phyloP scores from a whole-genome alignment of 1,140 invertebrate species.

The Diachasmimorpha longicaudata region DNA sequence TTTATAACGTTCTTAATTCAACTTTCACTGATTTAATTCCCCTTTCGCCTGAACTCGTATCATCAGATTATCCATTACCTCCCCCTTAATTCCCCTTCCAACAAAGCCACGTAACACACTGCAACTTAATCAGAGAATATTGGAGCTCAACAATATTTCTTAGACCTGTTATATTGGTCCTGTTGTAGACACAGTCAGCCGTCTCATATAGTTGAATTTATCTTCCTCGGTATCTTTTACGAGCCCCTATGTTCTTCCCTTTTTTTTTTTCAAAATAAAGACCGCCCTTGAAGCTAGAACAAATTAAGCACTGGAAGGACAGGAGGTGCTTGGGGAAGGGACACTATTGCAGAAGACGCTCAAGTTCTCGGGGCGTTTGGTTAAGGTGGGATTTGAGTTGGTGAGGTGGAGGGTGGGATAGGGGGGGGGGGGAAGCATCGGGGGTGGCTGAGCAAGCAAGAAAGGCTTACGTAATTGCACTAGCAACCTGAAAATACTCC shows the following conservation, averaged over 20 bases:
- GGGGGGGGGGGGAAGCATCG: too few relatives aligned
- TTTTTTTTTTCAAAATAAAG: neutral
- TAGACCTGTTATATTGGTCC: neutral
- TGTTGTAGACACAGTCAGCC: neutral
- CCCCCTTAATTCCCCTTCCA: neutral
- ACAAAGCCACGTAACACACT: neutral
- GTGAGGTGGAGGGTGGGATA: neutral
- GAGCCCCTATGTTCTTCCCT: neutral
- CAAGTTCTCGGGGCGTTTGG: neutral
- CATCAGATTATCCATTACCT: neutral
- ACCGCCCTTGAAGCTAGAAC: neutral
- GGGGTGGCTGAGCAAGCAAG: slow-evolving; percentile 25
- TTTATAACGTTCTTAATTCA: too few relatives aligned
- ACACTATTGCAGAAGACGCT: neutral
- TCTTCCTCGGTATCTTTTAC: neutral
- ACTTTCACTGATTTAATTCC: too few relatives aligned
- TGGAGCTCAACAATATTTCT: neutral
- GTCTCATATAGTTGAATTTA: neutral
- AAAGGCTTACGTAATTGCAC: slow-evolving; percentile 39
- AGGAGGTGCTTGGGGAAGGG: neutral
- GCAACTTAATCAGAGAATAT: neutral
- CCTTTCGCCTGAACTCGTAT: too few relatives aligned
- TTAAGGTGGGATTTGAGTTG: neutral
- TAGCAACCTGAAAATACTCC: slow-evolving; percentile 10
- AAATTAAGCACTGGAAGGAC: neutral